These are phyloP conservation scores for Epirrita christyi DNA, from an alignment of 2,888 invertebrate species.

Conservation along the genomic window DNA sequence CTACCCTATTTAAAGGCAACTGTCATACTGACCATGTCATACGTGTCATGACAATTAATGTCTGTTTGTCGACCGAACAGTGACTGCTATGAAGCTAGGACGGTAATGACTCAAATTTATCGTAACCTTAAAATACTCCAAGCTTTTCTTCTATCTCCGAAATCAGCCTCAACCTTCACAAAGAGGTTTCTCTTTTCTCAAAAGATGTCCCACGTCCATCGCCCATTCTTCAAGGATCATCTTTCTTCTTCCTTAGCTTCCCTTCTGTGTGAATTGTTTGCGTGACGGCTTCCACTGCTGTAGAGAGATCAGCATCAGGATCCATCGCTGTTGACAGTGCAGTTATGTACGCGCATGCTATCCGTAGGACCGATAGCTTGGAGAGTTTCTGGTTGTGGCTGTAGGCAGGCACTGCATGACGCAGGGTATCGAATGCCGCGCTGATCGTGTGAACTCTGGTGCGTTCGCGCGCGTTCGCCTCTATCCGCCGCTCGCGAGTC, in stretches of 20 bases:
- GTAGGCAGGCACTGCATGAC: constrained; percentile 94
- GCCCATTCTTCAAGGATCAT: constrained; percentile 81
- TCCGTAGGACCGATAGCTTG: constrained; percentile 95
- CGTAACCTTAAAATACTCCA: constrained; percentile 12
- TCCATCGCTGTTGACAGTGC: constrained; percentile 92
- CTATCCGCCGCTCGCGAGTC: constrained; percentile 96
- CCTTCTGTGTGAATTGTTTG: constrained; percentile 96
- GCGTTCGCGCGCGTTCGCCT: constrained; percentile 96
- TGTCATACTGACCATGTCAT: constrained; percentile 12
- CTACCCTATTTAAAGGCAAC: constrained; percentile 44
- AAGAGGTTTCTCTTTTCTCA: constrained; percentile 6
- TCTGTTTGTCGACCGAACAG: not conserved
- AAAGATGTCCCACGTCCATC: constrained; percentile 3
- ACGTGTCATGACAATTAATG: not conserved
- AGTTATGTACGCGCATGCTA: constrained; percentile 97
- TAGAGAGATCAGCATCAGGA: constrained; percentile 87
- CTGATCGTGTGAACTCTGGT: constrained; percentile 98
- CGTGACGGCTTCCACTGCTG: constrained; percentile 95
- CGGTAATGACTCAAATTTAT: constrained; percentile 43
- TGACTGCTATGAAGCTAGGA: constrained; percentile 46
- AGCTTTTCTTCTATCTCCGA: constrained; percentile 12
- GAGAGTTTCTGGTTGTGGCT: constrained; percentile 97
- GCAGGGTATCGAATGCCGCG: constrained; percentile 96
- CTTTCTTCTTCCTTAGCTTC: constrained; percentile 93
- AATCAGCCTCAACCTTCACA: constrained; percentile 9